Percentiles rank a stretch among this genome's conserved stretches.
phyloP scores from a whole-genome alignment of 2,113 vertebrate genomes.

The Siniperca knerii region DNA sequence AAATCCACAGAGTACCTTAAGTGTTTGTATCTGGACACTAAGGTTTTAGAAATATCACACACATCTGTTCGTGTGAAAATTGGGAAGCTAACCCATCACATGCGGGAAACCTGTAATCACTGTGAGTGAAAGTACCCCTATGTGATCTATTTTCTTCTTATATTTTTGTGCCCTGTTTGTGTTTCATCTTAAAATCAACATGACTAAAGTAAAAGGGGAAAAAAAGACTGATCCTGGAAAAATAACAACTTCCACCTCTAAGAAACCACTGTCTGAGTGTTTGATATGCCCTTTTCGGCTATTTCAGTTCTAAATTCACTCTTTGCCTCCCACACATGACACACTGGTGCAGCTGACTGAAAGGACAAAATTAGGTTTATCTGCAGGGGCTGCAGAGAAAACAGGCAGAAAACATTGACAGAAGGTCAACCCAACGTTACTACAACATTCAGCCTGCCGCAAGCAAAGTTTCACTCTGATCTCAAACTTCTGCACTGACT shows the following conservation, averaged over 20 bases:
- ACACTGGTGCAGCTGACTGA: conserved; percentile 55
- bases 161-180: not conserved
- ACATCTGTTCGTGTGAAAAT: conserved; percentile 11
- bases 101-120: not conserved
- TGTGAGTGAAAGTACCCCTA: not conserved
- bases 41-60: not conserved
- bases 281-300: conserved; percentile 29
- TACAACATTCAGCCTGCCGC: conserved; percentile 43
- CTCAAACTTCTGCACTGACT: conserved; percentile 47
- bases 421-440: conserved; percentile 61
- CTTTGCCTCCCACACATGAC: conserved; percentile 52
- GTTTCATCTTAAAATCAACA: not conserved
- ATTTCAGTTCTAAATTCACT: conserved; percentile 14
- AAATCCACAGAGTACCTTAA: not conserved
- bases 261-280: conserved; percentile 21
- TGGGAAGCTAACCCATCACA: not conserved
- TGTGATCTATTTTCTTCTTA: not conserved
- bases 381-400: conserved; percentile 58
- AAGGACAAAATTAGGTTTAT: conserved; percentile 62
- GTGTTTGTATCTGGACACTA: not conserved
- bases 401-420: conserved; percentile 44
- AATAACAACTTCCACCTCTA: not conserved
- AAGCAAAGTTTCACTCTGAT: conserved; percentile 52
- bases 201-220: not conserved
- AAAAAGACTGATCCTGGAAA: not conserved